Conservation (phyloP, 1,140 invertebrate genomes). For the Aphaenogaster floridana region DNA sequence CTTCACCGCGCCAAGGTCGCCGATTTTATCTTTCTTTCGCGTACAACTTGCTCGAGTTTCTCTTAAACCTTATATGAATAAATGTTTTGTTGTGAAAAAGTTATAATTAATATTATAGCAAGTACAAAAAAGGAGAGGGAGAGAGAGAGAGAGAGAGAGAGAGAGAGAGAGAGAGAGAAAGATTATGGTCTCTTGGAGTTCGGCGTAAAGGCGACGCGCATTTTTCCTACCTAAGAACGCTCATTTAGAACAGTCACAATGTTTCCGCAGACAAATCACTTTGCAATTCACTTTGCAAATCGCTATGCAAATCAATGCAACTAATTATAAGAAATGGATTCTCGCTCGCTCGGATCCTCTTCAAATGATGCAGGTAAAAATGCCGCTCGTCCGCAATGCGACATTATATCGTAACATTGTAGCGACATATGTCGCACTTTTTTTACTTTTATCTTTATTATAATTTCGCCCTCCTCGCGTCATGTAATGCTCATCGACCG, state of each 20-base stretch:
- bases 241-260: background rate
- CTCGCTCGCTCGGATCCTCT: background rate
- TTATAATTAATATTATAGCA: conserved; percentile 2
- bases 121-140: background rate
- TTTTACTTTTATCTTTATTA: conserved; percentile 24
- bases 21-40: conserved; percentile 32
- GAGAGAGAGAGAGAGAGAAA: background rate
- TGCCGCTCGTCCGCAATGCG: conserved; percentile 42
- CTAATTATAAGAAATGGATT: background rate
- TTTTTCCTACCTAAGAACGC: background rate
- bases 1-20: background rate
- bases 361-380: background rate
- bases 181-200: background rate
- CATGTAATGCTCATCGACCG: conserved; percentile 49
- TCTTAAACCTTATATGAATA: background rate
- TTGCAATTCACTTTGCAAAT: background rate
- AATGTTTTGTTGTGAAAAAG: background rate
- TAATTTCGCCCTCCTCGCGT: conserved; percentile 34
- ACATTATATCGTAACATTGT: conserved; percentile 14
- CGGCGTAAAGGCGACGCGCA: no score
- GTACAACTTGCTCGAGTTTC: background rate
- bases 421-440: background rate
- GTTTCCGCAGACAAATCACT: background rate
- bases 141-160: background rate
- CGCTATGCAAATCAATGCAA: conserved; percentile 1